Evolutionary conservation across 2,113 vertebrate genomes (phyloP).

Genomic region (Aviceda subcristata): DNA sequence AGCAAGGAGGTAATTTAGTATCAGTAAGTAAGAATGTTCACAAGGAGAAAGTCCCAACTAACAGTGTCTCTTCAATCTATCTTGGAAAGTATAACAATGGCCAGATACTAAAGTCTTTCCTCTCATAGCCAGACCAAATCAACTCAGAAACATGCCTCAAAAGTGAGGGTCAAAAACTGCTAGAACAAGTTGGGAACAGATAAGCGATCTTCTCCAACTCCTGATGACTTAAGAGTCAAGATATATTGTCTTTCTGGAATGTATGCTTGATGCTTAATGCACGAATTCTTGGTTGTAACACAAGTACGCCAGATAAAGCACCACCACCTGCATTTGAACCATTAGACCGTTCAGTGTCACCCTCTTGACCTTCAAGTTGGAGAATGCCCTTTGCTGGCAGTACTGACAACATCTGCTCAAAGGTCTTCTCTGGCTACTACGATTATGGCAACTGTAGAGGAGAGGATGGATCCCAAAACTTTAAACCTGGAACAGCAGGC

Average conservation of each 20-base stretch:
- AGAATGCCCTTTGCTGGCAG: not conserved
- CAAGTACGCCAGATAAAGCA: not conserved
- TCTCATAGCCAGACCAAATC: not conserved
- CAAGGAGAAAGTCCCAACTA: not conserved
- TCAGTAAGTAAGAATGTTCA: not conserved
- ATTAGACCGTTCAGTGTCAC: not conserved
- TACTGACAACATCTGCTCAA: not conserved
- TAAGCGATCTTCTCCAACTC: not conserved
- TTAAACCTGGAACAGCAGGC: not conserved
- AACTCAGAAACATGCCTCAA: not conserved
- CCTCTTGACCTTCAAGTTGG: not conserved
- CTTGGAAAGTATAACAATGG: not conserved
- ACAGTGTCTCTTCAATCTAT: not conserved
- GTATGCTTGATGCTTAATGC: not conserved
- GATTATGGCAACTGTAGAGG: not conserved
- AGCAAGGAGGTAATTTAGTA: not conserved
- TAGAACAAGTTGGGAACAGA: not conserved
- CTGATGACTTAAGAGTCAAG: not conserved
- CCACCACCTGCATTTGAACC: not conserved
- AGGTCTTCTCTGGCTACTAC: not conserved
- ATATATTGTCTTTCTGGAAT: not conserved
- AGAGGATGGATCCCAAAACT: not conserved
- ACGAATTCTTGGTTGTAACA: not conserved
- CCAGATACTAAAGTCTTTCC: not conserved
- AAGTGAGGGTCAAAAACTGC: not conserved